Evolutionary conservation across 2,113 vertebrate genomes (phyloP).

Genomic region (Apodemus sylvaticus): DNA sequence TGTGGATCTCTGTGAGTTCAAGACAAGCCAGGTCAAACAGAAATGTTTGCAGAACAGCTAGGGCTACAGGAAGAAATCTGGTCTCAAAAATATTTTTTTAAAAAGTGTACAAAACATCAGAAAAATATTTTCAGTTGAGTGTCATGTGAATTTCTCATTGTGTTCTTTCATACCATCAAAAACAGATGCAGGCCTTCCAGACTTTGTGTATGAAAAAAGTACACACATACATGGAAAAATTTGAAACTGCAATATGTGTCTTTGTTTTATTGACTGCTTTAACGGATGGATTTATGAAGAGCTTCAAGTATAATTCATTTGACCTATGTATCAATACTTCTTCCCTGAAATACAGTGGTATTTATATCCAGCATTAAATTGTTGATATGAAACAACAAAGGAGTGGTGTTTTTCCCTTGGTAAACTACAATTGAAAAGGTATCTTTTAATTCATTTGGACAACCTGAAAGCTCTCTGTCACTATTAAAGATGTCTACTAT

Average conservation of each 20-base stretch:
- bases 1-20: too few relatives aligned
- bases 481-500: slow-evolving; percentile 1
- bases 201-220: not conserved
- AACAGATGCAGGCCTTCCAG: not conserved
- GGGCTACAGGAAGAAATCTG: too few relatives aligned
- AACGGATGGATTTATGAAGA: not conserved
- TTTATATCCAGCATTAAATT: slow-evolving; percentile 29
- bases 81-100: too few relatives aligned
- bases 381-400: slow-evolving; percentile 2
- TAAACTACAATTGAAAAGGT: not conserved
- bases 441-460: slow-evolving; percentile 51
- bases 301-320: not conserved
- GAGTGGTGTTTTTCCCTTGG: not conserved
- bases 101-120: not conserved
- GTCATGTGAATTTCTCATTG: not conserved
- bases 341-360: not conserved
- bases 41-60: too few relatives aligned
- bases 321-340: not conserved
- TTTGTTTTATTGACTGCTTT: not conserved
- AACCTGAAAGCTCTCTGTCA: slow-evolving; percentile 26
- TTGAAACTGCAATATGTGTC: not conserved
- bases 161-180: not conserved
- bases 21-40: too few relatives aligned
- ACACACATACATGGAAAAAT: not conserved
- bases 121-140: not conserved